Conservation (phyloP, 1,140 invertebrate genomes). For the Macrobrachium rosenbergii region DNA sequence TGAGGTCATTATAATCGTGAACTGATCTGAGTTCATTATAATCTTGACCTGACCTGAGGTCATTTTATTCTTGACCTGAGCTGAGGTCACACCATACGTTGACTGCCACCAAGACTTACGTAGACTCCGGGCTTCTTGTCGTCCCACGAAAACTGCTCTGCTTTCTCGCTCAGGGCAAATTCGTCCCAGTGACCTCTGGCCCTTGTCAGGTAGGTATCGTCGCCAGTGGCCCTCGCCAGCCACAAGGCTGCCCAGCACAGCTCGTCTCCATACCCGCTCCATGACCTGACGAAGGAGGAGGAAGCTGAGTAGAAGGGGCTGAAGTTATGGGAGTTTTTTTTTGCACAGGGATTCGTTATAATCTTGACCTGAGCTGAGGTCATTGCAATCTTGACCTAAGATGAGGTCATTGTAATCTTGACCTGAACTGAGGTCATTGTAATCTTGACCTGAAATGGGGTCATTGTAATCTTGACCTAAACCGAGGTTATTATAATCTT, state of each 20-base stretch:
- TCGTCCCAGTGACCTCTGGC: conserved; percentile 73
- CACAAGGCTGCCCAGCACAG: conserved; percentile 65
- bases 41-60: no score
- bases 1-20: no score
- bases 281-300: conserved; percentile 49
- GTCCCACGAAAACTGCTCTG: conserved; percentile 75
- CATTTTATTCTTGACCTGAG: background rate
- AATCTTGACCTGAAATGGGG: no score
- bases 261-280: conserved; percentile 66
- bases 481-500: no score
- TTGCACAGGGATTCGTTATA: no score
- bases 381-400: no score
- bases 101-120: conserved; percentile 68
- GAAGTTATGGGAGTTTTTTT: background rate
- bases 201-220: conserved; percentile 73
- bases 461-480: no score
- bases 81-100: background rate
- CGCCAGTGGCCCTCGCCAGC: conserved; percentile 69
- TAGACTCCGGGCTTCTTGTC: conserved; percentile 76
- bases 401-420: no score
- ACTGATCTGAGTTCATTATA: no score
- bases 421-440: no score
- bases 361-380: no score
- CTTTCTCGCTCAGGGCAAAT: conserved; percentile 70
- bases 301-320: background rate